Evolutionary conservation across 2,888 invertebrate genomes (phyloP).

Genomic region (Macrostomum cliftonense): DNA sequence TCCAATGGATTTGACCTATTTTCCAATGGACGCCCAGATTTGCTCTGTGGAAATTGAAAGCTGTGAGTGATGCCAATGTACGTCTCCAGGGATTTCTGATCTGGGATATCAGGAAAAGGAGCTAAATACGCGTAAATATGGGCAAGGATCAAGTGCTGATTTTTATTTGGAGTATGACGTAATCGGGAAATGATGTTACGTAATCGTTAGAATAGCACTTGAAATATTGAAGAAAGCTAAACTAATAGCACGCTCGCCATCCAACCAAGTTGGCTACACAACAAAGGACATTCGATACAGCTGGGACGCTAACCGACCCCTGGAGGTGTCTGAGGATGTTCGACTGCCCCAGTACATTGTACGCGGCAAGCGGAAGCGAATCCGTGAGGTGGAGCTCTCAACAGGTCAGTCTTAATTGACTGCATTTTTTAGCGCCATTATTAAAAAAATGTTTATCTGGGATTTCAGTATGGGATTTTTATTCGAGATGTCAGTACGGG

Average conservation of each 20-base stretch:
- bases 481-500: too few species aligned
- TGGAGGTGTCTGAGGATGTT: slow-evolving; percentile 27
- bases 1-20: slow-evolving; percentile 20
- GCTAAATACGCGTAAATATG: too few species aligned
- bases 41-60: slow-evolving; percentile 22
- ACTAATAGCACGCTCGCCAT: too few species aligned
- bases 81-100: too few species aligned
- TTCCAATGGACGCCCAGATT: slow-evolving; percentile 21
- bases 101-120: too few species aligned
- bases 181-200: too few species aligned
- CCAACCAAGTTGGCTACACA: slow-evolving; percentile 23
- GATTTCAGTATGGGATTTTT: too few species aligned
- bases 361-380: slow-evolving; percentile 21
- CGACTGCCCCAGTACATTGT: slow-evolving; percentile 34
- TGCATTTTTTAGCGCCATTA: too few species aligned
- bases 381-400: slow-evolving; percentile 24
- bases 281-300: slow-evolving; percentile 31
- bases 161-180: too few species aligned
- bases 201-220: too few species aligned
- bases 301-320: slow-evolving; percentile 22
- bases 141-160: too few species aligned
- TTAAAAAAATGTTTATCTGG: too few species aligned
- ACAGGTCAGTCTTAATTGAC: slow-evolving; percentile 15
- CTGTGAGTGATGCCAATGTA: slow-evolving; percentile 21
- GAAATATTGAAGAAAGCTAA: background rate